Base-by-base conservation (phyloP, 92 coral and sea anemone species). In the Plumapathes pennacea region DNA sequence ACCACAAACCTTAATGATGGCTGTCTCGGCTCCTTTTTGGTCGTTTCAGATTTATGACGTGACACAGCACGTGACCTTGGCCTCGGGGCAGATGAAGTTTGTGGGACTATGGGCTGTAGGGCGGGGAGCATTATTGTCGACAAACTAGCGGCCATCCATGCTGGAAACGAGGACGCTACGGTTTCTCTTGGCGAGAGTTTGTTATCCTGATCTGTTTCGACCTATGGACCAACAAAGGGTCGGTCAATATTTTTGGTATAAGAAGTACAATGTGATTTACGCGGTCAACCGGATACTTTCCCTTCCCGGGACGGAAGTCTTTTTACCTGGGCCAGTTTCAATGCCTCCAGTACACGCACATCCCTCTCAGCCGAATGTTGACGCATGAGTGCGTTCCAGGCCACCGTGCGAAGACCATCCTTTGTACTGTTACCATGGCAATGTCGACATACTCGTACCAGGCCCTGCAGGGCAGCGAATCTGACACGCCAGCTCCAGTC, bases 391-490 rank as follows among this genome's bases (percentile, higher is more conserved):
- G 85, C 67, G 51, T 78, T 75, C 96, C 98, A 88, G 70, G 96
- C 98, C 51, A 67, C 81, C 38, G 88, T 79, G 3, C 94, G 55
- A 32, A 88, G 58, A 20, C 98, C 94, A 30, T 92, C 98, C 49
- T 80, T 92, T 38, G 79, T 77, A 50, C 64, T 65, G 54, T 92
- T 90, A 41, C 74, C 89, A 32, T 57, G 49, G 80, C 78, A 80
- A 29, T 80, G 82, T 50, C 96, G 98, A 49, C 89, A 84, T 22
- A 92, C 69, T 50, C 87, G 98, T 4, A 88, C 96, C 84, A 92
- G 94, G 64, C 98, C 92, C 48, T 92, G 96, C 69, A 92, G 89
- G 66, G 96, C 96, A 27, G 94, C 95, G 57, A 88, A 92, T 49
- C 98, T 81, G 22, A 92, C 84, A 48, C 92, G 60, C 96, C 96